Evolutionary conservation across 2,113 vertebrate species (phyloP), one percentile per base, ranked within the genome.

Genomic region (Triplophysa tibetana): DNA sequence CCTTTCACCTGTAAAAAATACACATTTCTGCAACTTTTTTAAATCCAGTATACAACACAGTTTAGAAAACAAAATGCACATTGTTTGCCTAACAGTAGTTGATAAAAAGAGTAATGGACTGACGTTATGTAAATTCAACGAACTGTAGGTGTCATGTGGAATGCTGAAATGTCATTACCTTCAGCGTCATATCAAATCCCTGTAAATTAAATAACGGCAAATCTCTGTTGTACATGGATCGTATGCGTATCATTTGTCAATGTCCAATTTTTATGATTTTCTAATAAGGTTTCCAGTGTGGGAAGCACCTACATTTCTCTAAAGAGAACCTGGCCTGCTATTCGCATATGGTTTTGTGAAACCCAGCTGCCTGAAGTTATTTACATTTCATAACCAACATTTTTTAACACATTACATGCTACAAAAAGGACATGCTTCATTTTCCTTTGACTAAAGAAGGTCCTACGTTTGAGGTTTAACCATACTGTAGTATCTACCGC

Each of bases 261-360:
- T 75, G 73, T 75, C 60, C 64, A 64, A 64, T 48, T 63, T 64
- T 21, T 64, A 64, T 64, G 58, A 75, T 75, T 75, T 63, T 45
- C 60, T 48, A 61, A 74, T 74, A 74, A 61, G 43, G 56, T 74
- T 74, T 74, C 70, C 70, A 61, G 70, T 74, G 58, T 62, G 43
- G 41, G 73, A 50, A 50, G n/a, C 24, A 19, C 43, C 56, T 63
- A 23, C 23, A 29, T 63, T 62, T 48, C 24, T 50, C 43, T 11
- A 41, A 56, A 58, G 52, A 19, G 19, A 73, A 17, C 23, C 11
- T 1, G 5, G 60, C 16, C 41, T 48, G 16, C 14, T 48, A 29
- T 75, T 63, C 50, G 24, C 73, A 29, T 64, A 50, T 62, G 56
- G 19, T n/a, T 24, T 74, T 74, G 38, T 74, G 21, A 74, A 74